These are phyloP conservation scores for Polypedilum pembai DNA, from an alignment of 1,140 invertebrate genomes.

Conservation along the genomic window DNA sequence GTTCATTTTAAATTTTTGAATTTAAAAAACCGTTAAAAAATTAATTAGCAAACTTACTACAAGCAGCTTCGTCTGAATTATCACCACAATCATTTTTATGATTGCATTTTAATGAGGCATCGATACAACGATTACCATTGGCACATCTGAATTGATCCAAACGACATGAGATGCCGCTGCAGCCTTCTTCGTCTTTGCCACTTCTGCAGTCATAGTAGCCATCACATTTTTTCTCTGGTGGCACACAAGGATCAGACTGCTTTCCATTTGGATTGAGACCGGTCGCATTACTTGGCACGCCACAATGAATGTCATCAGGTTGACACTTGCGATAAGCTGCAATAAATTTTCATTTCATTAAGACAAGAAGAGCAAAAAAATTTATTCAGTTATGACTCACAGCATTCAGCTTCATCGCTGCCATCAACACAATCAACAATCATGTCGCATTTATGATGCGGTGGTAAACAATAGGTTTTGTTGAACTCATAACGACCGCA, in stretches of 20 bases:
- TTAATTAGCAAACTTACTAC: constrained; percentile 65
- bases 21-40: too few species aligned
- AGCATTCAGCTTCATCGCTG: constrained; percentile 86
- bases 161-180: constrained; percentile 63
- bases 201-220: constrained; percentile 83
- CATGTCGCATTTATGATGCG: constrained; percentile 85
- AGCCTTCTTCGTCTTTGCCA: constrained; percentile 75
- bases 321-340: constrained; percentile 80
- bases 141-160: constrained; percentile 86
- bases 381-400: constrained; percentile 56
- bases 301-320: constrained; percentile 73
- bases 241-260: constrained; percentile 66
- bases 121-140: constrained; percentile 74
- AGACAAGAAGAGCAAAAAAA: not conserved
- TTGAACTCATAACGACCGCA: constrained; percentile 89
- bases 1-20: not conserved
- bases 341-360: constrained; percentile 36
- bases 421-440: constrained; percentile 89
- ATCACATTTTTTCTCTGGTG: constrained; percentile 79
- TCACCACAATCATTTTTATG: constrained; percentile 84
- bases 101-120: constrained; percentile 73
- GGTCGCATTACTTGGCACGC: constrained; percentile 43
- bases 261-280: constrained; percentile 44
- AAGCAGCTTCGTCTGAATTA: constrained; percentile 79
- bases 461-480: constrained; percentile 86